Percentiles rank a stretch among this genome's conserved stretches.
Evolutionary conservation across 2,797 vertebrate genomes (phyloP).

Genomic region (Poecilia gillii): DNA sequence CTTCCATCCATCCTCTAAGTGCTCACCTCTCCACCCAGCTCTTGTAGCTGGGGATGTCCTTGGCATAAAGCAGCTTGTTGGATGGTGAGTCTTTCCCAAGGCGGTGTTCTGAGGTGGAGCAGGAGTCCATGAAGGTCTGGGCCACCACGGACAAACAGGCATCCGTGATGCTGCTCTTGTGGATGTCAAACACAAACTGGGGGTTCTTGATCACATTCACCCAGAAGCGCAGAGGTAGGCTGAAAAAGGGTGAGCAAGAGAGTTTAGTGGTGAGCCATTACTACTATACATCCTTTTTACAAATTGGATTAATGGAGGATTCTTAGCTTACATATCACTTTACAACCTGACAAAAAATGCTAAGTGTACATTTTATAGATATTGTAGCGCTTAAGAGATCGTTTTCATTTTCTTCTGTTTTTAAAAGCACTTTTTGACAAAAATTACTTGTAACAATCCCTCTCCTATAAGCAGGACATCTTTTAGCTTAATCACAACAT

Average conservation of each 20-base stretch:
- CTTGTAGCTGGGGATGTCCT: slow-evolving; percentile 99
- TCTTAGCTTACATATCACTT: not conserved
- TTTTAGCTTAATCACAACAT: not conserved
- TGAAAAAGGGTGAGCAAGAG: slow-evolving; percentile 57
- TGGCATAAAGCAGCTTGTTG: slow-evolving; percentile 98
- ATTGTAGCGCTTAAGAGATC: not conserved
- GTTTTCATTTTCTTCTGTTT: too few species aligned
- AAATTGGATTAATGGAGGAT: not conserved
- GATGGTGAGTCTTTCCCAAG: slow-evolving; percentile 97
- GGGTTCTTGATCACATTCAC: slow-evolving; percentile 99
- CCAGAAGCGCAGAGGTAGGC: slow-evolving; percentile 98
- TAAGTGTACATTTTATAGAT: not conserved
- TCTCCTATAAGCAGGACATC: too few species aligned
- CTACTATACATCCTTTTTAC: not conserved
- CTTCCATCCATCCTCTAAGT: slow-evolving; percentile 16
- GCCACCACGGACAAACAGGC: slow-evolving; percentile 97
- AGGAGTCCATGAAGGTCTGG: slow-evolving; percentile 99
- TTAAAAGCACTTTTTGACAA: too few species aligned
- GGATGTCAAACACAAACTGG: slow-evolving; percentile 98
- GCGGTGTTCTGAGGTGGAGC: slow-evolving; percentile 96
- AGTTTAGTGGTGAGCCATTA: not conserved
- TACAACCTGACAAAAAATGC: too few species aligned
- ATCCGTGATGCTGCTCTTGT: slow-evolving; percentile 97
- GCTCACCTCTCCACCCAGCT: slow-evolving; percentile 95
- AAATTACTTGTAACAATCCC: too few species aligned